Percentiles rank a stretch among this genome's conserved stretches.
Conservation (phyloP, 2,888 invertebrate species). For the Pseudoips prasinana region DNA sequence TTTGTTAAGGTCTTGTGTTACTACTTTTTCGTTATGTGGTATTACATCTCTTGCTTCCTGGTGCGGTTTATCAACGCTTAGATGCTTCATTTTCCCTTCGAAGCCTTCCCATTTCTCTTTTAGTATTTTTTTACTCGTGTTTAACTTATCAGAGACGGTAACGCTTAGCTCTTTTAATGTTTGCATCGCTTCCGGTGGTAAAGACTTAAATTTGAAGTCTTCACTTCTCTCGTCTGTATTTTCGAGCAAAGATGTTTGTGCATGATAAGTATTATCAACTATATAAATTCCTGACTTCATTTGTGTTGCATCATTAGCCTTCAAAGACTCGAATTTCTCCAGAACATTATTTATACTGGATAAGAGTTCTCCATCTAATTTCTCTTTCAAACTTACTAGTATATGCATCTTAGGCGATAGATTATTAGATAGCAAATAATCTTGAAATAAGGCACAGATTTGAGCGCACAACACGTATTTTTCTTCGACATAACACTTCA, state of each 20-base stretch:
- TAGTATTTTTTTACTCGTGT: conserved; percentile 74
- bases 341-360: conserved; percentile 63
- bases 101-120: conserved; percentile 81
- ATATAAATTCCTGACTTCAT: conserved; percentile 82
- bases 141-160: conserved; percentile 77
- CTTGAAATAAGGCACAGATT: conserved; percentile 78
- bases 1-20: conserved; percentile 15
- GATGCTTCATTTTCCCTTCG: conserved; percentile 73
- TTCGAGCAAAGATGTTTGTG: conserved; percentile 52
- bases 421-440: conserved; percentile 73
- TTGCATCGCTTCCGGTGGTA: conserved; percentile 72
- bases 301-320: conserved; percentile 64
- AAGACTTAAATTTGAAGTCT: conserved; percentile 58
- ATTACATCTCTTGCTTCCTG: conserved; percentile 39
- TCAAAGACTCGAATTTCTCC: conserved; percentile 57
- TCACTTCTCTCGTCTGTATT: conserved; percentile 44
- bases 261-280: conserved; percentile 71
- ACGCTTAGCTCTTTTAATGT: conserved; percentile 75
- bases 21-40: conserved; percentile 16
- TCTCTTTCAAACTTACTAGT: conserved; percentile 74
- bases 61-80: conserved; percentile 57
- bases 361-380: conserved; percentile 61
- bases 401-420: conserved; percentile 78
- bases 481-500: conserved; percentile 83
- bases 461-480: conserved; percentile 83